Evolutionary conservation across 2,113 vertebrate genomes (phyloP).

Genomic region (Apodemus sylvaticus): DNA sequence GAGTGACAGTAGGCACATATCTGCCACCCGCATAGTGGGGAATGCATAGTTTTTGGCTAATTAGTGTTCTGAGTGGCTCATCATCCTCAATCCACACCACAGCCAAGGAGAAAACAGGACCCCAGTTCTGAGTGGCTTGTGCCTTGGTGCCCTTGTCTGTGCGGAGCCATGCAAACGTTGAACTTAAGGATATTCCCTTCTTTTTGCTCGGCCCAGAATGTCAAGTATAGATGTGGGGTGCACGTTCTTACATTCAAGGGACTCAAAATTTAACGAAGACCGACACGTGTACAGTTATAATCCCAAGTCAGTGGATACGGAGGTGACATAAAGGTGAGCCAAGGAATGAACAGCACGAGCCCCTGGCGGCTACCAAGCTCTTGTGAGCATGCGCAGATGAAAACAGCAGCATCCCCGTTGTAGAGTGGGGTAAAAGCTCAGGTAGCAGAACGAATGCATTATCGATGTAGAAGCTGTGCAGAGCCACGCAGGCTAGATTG

Average conservation of each 20-base stretch:
- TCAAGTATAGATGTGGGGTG: background rate
- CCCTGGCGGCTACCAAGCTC: background rate
- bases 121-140: background rate
- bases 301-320: background rate
- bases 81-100: background rate
- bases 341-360: background rate
- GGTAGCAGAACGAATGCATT: background rate
- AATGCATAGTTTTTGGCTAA: background rate
- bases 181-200: background rate
- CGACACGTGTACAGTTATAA: background rate
- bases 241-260: background rate
- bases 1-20: background rate
- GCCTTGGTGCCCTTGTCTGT: background rate
- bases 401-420: background rate
- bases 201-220: background rate
- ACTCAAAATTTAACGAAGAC: background rate
- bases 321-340: background rate
- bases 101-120: background rate
- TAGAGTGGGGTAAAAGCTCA: background rate
- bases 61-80: background rate
- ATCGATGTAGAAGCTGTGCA: too few relatives aligned
- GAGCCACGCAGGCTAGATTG: background rate
- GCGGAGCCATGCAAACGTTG: background rate
- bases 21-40: background rate
- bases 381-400: background rate